Base-by-base conservation (phyloP, 1,140 invertebrate genomes). In the Zaprionus tsacasi region DNA sequence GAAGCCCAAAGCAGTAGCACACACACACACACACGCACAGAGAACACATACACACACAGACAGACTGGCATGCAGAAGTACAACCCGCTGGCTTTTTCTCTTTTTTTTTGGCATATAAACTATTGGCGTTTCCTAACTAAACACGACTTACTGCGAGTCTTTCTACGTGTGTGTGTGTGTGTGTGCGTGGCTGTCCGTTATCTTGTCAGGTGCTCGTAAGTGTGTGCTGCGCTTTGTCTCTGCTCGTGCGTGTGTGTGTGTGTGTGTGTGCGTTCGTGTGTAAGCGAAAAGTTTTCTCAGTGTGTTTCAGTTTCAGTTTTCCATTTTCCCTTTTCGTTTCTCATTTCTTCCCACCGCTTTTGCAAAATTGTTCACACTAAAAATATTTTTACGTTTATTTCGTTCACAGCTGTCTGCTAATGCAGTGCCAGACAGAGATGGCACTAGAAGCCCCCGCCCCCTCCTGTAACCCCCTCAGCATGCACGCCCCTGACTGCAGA, bases 341-440 rank as follows among this genome's bases (percentile, higher is more conserved):
- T 12, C 17, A 10, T 50, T 12, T 17, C 45, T 50, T 12, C 17
- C 81, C 70, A 2, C 21, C 21, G 21, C 21, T 21, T 80, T 82
- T 83, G 68, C 81, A 33, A 74, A 85, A 86, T 86, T 85, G 65
- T 85, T 85, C 82, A 75, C 78, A 86, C 78, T 86, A 85, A 78
- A 86, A 86, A 86, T 88, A 86, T 88, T 86, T 86, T 77, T 88
- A 82, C 83, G 76, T 88, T 86, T 88, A 86, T 88, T 86, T 86
- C 83, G 76, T 83, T 88, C 77, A 86, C 83, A 88, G 82, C 83
- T 82, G 82, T 72, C 76, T 88, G 80, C 82, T 88, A 86, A 86
- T 86, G 82, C 83, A 88, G 76, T 79, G 79, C 63, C 72, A 88
- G 78, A 78, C 35, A 61, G 65, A 74, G 70, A 78, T 48, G 27